Percentiles rank a stretch among this genome's conserved stretches.
phyloP scores from a whole-genome alignment of 2,113 vertebrate genomes.

The Tylochromis polylepis region DNA sequence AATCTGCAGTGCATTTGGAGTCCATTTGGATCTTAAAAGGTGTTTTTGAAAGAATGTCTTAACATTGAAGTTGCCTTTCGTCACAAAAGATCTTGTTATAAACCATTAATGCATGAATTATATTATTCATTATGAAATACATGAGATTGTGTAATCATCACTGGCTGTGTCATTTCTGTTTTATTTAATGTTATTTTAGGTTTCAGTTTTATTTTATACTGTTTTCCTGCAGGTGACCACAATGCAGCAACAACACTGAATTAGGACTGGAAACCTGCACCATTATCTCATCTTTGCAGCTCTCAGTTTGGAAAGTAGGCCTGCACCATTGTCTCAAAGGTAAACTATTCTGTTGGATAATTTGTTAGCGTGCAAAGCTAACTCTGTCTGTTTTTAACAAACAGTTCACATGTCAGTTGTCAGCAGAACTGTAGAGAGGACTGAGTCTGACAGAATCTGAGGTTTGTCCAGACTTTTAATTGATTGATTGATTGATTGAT shows the following conservation, averaged over 20 bases:
- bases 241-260: neutral
- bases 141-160: neutral
- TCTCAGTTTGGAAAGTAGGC: neutral
- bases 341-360: neutral
- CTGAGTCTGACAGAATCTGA: neutral
- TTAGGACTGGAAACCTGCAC: neutral
- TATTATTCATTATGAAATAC: neutral
- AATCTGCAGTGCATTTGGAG: too few relatives aligned
- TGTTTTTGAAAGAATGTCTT: too few relatives aligned
- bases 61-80: too few relatives aligned
- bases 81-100: too few relatives aligned
- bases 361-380: neutral
- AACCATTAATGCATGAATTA: too few relatives aligned
- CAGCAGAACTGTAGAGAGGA: neutral
- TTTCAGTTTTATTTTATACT: neutral
- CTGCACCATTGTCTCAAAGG: neutral
- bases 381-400: neutral
- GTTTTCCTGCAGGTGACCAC: neutral
- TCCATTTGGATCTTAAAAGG: too few relatives aligned
- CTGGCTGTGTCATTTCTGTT: neutral
- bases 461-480: neutral
- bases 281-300: neutral
- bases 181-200: neutral
- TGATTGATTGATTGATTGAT: too few relatives aligned
- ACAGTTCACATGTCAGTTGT: neutral